These are phyloP conservation scores for Ormyrus nitidulus DNA, from an alignment of 2,888 invertebrate genomes.

Conservation along the genomic window DNA sequence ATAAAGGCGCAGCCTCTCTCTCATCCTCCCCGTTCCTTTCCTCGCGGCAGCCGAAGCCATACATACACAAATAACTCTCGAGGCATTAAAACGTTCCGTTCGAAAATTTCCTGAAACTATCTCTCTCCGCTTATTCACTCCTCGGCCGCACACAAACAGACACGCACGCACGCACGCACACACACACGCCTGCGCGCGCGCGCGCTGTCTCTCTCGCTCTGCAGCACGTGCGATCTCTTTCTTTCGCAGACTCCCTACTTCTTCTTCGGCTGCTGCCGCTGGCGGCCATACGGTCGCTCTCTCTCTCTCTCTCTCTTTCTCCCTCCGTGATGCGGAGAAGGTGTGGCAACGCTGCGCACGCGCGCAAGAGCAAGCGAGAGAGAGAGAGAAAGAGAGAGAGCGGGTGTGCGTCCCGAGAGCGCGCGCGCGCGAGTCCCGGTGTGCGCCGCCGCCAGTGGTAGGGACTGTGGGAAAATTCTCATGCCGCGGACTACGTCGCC, in stretches of 20 bases:
- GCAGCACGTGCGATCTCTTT: conserved; percentile 54
- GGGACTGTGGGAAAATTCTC: conserved; percentile 76
- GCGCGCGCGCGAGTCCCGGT: conserved; percentile 69
- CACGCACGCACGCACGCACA: background rate
- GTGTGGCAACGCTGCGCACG: conserved; percentile 56
- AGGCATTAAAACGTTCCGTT: conserved; percentile 32
- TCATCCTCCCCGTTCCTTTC: background rate
- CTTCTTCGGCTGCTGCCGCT: conserved; percentile 29
- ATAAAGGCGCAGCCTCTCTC: background rate
- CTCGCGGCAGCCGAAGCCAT: background rate
- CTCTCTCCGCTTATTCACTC: conserved; percentile 30
- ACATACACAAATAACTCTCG: conserved; percentile 21
- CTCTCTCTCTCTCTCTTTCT: conserved; percentile 9
- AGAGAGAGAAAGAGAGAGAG: conserved; percentile 32
- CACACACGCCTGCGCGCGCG: conserved; percentile 16
- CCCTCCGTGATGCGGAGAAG: conserved; percentile 14
- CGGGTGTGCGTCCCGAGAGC: conserved; percentile 23
- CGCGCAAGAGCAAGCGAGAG: conserved; percentile 31
- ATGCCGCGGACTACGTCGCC: conserved; percentile 72
- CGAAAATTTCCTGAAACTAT: conserved; percentile 38
- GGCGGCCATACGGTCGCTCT: conserved; percentile 46
- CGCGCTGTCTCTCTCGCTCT: conserved; percentile 33
- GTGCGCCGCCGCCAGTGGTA: conserved; percentile 68
- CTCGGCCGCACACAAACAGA: background rate
- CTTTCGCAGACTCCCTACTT: conserved; percentile 47